phyloP scores from a whole-genome alignment of 2,888 invertebrate species.

The Spisula solida region DNA sequence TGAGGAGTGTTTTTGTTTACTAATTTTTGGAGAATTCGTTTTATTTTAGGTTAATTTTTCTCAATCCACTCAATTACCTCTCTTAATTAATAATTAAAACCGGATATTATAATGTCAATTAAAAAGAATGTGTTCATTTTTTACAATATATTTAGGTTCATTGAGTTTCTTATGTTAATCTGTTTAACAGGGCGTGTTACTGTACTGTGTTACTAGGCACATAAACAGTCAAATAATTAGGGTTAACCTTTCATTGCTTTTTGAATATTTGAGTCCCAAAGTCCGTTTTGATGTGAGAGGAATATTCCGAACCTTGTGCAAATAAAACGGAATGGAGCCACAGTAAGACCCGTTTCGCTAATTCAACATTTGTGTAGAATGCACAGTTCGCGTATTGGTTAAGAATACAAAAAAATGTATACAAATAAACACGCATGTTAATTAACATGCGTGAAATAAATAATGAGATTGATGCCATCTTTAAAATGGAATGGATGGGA shows the following conservation, averaged over 20 bases:
- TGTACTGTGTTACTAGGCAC: background rate
- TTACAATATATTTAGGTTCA: background rate
- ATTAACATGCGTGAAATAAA: no score
- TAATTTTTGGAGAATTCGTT: slow-evolving; percentile 25
- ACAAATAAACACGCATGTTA: no score
- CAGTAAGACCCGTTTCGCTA: background rate
- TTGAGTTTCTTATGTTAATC: background rate
- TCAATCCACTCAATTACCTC: slow-evolving; percentile 2
- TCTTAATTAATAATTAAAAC: slow-evolving; percentile 17
- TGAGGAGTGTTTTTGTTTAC: background rate
- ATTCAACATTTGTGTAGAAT: background rate
- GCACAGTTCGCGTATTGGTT: background rate
- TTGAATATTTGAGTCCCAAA: background rate
- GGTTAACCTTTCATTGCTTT: slow-evolving; percentile 9
- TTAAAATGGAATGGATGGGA: slow-evolving; percentile 16
- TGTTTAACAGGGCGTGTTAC: background rate
- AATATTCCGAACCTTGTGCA: background rate
- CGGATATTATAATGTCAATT: slow-evolving; percentile 24
- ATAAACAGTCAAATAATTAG: background rate
- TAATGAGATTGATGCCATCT: background rate
- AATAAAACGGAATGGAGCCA: background rate
- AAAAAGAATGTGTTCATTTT: slow-evolving; percentile 7
- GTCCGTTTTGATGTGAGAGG: background rate
- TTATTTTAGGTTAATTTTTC: background rate
- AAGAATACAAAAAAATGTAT: background rate